Conservation (phyloP, 2,113 vertebrate species). For the Varanus salvator region DNA sequence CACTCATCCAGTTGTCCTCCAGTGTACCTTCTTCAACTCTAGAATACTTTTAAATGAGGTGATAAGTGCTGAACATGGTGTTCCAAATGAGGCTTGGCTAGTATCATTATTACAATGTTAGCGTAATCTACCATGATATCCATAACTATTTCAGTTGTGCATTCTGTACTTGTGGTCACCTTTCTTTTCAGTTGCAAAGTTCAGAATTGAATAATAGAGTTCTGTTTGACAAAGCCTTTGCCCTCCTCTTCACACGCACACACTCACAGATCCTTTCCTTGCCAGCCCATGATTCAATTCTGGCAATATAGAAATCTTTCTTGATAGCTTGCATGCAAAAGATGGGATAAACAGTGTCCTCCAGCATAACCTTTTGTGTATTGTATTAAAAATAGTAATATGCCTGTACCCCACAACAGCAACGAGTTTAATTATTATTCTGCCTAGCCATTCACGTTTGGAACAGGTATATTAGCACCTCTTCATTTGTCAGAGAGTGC, state of each 20-base stretch:
- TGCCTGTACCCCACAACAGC: no score
- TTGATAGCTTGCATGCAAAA: not conserved
- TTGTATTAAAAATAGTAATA: not conserved
- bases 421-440: no score
- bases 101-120: not conserved
- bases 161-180: not conserved
- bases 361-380: not conserved
- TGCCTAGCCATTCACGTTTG: no score
- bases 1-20: not conserved
- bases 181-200: not conserved
- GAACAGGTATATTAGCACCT: no score
- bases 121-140: not conserved
- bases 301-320: not conserved
- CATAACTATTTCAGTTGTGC: not conserved
- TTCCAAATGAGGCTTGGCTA: conserved; percentile 4
- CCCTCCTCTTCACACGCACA: no score
- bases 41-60: conserved; percentile 13
- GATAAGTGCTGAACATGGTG: not conserved
- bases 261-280: not conserved
- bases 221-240: not conserved
- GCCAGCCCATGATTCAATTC: not conserved
- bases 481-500: no score
- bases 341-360: not conserved
- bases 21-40: not conserved
- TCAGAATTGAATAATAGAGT: not conserved